Base-by-base conservation (phyloP, 2,888 invertebrate genomes). In the Taenaris catops region DNA sequence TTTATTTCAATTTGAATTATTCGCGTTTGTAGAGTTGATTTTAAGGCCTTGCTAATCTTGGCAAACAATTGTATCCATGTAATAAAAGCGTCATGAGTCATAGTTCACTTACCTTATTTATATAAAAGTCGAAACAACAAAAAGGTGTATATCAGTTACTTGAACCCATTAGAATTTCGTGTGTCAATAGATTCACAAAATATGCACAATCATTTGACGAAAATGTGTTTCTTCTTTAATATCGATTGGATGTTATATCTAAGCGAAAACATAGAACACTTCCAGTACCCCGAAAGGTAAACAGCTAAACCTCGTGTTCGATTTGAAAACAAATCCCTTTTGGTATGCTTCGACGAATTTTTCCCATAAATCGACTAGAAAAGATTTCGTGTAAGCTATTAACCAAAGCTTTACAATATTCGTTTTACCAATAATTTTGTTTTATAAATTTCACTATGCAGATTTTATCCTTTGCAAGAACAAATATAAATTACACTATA, bases 171-270 rank as follows among this genome's bases (percentile, higher is more conserved):
- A 63, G 60, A 55, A 58, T 51, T 52, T 57, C 53, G 53, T 59
- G 57, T 62, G 56, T 70, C 65, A 65, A 53, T 54, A 55, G 41
- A 46, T 51, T 61, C 55, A 59, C 58, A 49, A 61, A 73, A 63
- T 64, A 62, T 69, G 69, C 70, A 71, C 65, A 66, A 57, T 78
- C 74, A 80, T 79, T 74, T 70, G 63, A 69, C 61, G 56, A 68
- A 56, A 69, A 64, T 62, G 59, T 57, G 59, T 55, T 61, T 58
- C 48, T 28, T 52, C 56, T 57, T 49, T 49, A 60, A 55, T 71
- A 72, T 74, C 65, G 69, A 74, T 71, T 72, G 51, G 66, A 67
- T 54, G 63, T 44, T 53, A 25, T 44, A 60, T 43, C 49, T 48
- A 55, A 48, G 46, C 55, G 62, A 62, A 58, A 63, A 63, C 57